phyloP scores from a whole-genome alignment of 2,888 invertebrate species.

The Neria commutata region DNA sequence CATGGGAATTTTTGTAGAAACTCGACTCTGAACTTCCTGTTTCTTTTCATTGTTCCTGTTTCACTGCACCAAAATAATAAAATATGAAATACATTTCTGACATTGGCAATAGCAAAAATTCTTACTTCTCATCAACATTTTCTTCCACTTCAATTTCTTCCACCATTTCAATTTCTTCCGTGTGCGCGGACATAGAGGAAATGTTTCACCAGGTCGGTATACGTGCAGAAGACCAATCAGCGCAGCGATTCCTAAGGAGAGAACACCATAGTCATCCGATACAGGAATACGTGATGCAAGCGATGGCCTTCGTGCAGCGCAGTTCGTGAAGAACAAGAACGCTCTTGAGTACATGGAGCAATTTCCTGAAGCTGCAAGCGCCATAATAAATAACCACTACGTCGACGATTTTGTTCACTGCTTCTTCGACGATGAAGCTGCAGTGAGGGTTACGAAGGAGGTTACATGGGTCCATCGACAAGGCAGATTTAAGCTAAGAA shows the following conservation, averaged over 20 bases:
- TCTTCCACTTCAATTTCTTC: too few relatives aligned
- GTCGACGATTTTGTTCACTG: constrained; percentile 21
- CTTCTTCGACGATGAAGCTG: constrained; percentile 8
- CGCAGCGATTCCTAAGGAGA: constrained; percentile 40
- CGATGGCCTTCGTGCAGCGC: constrained; percentile 36
- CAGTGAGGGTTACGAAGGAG: constrained; percentile 9
- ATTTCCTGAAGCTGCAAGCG: constrained; percentile 21
- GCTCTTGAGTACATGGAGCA: constrained; percentile 15
- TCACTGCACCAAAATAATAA: constrained; percentile 39
- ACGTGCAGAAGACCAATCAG: constrained; percentile 34
- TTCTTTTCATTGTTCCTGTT: constrained; percentile 33
- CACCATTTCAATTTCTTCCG: too few relatives aligned
- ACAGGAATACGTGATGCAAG: constrained; percentile 30
- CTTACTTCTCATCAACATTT: too few relatives aligned
- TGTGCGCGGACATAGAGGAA: constrained; percentile 46
- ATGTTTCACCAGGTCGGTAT: constrained; percentile 50
- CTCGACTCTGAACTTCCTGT: constrained; percentile 37
- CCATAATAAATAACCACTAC: constrained; percentile 26
- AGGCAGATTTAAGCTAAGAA: constrained; percentile 17
- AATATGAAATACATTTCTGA: constrained; percentile 41
- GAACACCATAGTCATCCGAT: neutral
- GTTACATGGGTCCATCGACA: too few relatives aligned
- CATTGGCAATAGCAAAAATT: constrained; percentile 36
- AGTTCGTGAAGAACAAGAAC: constrained; percentile 33
- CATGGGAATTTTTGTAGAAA: too few relatives aligned